phyloP scores from a whole-genome alignment of 2,113 vertebrate genomes.

The Drymodes brunneopygia region DNA sequence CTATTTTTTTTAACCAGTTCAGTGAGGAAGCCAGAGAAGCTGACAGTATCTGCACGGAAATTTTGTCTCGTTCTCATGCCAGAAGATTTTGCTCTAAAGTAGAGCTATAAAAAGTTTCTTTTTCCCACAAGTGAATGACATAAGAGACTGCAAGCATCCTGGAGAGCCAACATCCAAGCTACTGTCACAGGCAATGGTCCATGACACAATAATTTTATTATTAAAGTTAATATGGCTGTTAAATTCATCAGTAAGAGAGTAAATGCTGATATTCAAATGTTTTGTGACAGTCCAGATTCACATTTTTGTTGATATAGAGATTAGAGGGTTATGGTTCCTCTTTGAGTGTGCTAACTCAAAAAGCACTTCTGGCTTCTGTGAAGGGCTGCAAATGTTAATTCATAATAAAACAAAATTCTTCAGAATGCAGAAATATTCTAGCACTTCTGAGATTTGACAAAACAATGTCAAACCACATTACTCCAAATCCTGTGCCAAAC shows the following conservation, averaged over 20 bases:
- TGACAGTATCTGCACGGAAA: neutral
- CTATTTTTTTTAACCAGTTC: neutral
- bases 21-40: neutral
- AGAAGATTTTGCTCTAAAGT: neutral
- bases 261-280: neutral
- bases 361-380: neutral
- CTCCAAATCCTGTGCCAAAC: neutral
- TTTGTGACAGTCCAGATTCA: neutral
- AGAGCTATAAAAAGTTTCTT: neutral
- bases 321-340: neutral
- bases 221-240: neutral
- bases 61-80: neutral
- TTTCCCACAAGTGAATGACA: rapidly evolving
- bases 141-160: neutral
- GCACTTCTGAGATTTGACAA: neutral
- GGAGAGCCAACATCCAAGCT: neutral
- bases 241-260: neutral
- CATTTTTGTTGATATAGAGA: neutral
- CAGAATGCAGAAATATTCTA: neutral
- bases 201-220: neutral
- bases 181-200: neutral
- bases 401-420: neutral
- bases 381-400: neutral
- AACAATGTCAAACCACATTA: neutral
- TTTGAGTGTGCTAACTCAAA: neutral